Base-by-base conservation (phyloP, 1,140 invertebrate genomes). In the Philaenus spumarius region DNA sequence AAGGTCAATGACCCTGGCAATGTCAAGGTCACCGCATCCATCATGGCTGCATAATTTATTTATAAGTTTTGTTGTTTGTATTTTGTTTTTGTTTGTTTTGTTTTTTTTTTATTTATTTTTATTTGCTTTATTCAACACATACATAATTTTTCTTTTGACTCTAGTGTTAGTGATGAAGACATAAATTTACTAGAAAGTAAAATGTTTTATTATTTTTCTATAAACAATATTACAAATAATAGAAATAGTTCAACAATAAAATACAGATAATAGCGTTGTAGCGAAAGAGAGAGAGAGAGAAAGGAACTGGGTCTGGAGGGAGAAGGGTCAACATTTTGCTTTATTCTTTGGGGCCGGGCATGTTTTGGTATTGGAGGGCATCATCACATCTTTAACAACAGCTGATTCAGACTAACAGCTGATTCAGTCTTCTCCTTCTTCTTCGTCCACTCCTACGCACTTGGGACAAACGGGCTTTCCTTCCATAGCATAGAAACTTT, bases 401-500 rank as follows among this genome's bases (percentile, higher is more conserved):
- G 26, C 26, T 30, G 26, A 30, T 30, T 30, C 26, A 30, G 26
- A 4, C 26, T 30, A 30, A 30, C 26, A 30, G 26, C 26, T 30
- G 26, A 20, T 19, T 53, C 50, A 53, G 50, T 53, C 50, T 53
- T 53, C 50, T 9, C 85, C 72, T 23, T 90, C 88, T 64, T 93
- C 90, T 66, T 92, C 90, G 66, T 92, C 90, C 43, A 91, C 86
- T 60, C 91, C 91, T 67, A 90, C 88, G 75, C 91, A 94, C 75
- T 86, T 84, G 35, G 87, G 87, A 77, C 91, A 94, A 61, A 93
- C 88, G 22, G 90, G 90, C 74, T 92, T 91, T 65, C 88, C 89
- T 76, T 94, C 92, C 81, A 93, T 90, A 58, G 89, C 92, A 76
- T 96, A 97, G 79, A 97, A 97, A 55, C 90, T 93, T 73, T 93